A percentile compares a stretch with the other conserved stretches of the same genome.
phyloP scores from a whole-genome alignment of 2,797 vertebrate species.

The Xiphorhynchus erythropygius region DNA sequence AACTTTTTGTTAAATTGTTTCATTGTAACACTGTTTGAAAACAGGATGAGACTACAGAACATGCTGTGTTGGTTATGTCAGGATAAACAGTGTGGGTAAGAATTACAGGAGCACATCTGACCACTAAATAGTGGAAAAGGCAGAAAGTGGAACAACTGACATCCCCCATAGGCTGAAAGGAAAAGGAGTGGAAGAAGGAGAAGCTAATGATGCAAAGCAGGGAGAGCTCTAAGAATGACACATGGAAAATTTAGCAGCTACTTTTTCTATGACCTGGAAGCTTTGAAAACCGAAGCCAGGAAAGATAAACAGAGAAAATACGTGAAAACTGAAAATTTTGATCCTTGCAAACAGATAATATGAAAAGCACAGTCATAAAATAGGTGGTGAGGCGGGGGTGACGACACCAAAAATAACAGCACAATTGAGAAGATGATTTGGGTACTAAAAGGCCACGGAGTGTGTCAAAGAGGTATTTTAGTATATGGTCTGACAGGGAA shows the following conservation, averaged over 20 bases:
- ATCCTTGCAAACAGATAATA: neutral
- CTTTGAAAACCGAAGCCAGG: neutral
- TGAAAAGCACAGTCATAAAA: neutral
- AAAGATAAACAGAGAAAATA: neutral
- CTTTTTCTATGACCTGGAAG: neutral
- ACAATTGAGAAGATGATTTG: neutral
- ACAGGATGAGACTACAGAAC: neutral
- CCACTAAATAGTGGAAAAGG: neutral
- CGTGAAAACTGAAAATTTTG: neutral
- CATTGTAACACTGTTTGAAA: neutral
- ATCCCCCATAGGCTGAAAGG: neutral
- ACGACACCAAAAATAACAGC: accelerated
- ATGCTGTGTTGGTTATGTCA: neutral
- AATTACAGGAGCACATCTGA: neutral
- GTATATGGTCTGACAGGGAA: neutral
- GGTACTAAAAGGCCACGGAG: neutral
- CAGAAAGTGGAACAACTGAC: neutral
- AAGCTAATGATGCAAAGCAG: neutral
- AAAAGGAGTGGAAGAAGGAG: neutral
- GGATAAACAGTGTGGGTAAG: neutral
- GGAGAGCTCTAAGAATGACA: neutral
- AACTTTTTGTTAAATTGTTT: neutral
- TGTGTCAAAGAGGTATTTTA: neutral
- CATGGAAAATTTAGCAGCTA: neutral
- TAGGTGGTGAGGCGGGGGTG: neutral